Conservation (phyloP, 2,888 invertebrate species). For the Acheta domesticus region DNA sequence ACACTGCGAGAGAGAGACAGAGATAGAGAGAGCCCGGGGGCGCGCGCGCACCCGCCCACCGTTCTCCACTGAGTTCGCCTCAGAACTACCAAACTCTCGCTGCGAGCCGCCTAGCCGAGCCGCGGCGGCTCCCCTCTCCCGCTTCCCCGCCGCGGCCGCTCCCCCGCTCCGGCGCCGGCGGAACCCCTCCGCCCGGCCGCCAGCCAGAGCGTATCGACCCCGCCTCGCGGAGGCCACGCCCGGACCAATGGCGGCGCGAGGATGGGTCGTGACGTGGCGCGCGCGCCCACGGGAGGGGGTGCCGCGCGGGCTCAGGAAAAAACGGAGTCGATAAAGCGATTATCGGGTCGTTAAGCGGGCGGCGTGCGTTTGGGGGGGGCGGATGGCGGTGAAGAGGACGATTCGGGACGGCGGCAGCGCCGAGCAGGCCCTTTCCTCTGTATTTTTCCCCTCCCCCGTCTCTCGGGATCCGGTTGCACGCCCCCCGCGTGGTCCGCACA, state of each 20-base stretch:
- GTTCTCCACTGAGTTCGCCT: conserved; percentile 1
- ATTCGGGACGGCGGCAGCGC: too few relatives aligned
- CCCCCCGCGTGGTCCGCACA: too few relatives aligned
- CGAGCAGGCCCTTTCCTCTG: too few relatives aligned
- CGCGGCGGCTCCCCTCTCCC: neutral
- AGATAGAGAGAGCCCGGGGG: neutral
- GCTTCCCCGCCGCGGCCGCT: neutral
- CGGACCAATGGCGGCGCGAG: neutral
- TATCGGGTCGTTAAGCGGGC: neutral
- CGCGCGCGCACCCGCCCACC: neutral
- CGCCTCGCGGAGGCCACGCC: conserved; percentile 4
- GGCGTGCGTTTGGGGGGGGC: too few relatives aligned
- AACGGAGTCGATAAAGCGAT: neutral
- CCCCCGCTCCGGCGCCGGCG: neutral
- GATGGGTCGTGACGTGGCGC: neutral
- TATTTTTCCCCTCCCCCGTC: too few relatives aligned
- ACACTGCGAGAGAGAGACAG: neutral
- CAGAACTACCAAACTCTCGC: conserved; percentile 8
- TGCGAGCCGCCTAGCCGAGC: neutral
- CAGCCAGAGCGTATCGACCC: conserved; percentile 9
- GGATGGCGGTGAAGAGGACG: too few relatives aligned
- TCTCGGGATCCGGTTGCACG: too few relatives aligned
- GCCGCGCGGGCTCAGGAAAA: neutral
- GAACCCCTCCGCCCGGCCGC: neutral
- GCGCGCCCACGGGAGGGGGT: neutral